Evolutionary conservation across 2,797 vertebrate species (phyloP), one percentile per base, ranked within the genome.

Genomic region (Leuciscus waleckii): DNA sequence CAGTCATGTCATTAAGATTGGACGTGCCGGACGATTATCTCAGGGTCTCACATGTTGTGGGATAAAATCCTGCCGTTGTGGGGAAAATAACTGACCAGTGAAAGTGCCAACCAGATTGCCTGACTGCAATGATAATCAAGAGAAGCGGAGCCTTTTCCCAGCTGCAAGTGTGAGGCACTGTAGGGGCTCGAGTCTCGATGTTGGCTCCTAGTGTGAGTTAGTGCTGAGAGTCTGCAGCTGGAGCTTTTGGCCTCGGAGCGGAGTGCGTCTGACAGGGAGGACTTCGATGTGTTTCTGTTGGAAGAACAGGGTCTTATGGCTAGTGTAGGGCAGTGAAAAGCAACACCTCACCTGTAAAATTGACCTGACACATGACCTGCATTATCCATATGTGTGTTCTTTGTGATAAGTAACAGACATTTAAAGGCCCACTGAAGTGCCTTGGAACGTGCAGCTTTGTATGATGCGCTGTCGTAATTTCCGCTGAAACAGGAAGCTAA

Each of bases 151-250:
- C 35, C 63, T 84, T 78, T 81, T 84, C 46, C 46, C 54, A 75
- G 74, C 82, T 6, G 39, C 75, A 70, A 58, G 74, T 78, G 37
- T 78, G 83, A 78, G 83, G 74, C 49, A 58, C 74, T 67, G 71
- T 54, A 65, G 46, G 71, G 71, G 71, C 71, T 76, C 21, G 7
- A 89, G 90, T 93, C 93, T 93, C 93, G 92, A 93, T 93, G 92
- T 94, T 93, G 92, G 92, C 89, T 93, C 90, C 82, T 92, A 92
- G 92, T 92, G 92, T 94, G 93, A 89, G 91, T 94, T 92, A 93
- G 89, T 89, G 90, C 85, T 90, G 90, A 93, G 89, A 88, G 88
- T 88, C 92, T 92, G 90, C 92, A 93, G 92, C 92, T 93, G 92
- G 88, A 91, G 86, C 89, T 90, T 91, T 93, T 93, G 92, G 92